Conservation (phyloP, 2,113 vertebrate species). For the Circaetus cinerascens region DNA sequence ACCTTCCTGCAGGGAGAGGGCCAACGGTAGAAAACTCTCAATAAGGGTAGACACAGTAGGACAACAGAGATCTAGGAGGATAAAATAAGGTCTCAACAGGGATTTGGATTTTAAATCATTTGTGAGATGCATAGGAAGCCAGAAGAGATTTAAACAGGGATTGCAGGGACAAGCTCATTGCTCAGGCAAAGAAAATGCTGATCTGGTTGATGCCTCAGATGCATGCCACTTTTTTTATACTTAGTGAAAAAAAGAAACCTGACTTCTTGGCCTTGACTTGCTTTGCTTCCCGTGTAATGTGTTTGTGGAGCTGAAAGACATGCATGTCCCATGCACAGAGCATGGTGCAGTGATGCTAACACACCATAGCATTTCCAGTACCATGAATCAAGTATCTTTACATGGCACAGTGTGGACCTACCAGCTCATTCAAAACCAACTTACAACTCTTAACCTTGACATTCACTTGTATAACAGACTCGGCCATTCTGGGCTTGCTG, state of each 20-base stretch:
- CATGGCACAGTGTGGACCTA: background rate
- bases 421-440: background rate
- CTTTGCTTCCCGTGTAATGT: background rate
- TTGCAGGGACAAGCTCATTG: background rate
- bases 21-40: background rate
- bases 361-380: background rate
- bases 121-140: background rate
- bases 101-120: background rate
- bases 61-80: background rate
- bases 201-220: background rate
- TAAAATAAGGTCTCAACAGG: background rate
- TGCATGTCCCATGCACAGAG: background rate
- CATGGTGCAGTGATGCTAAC: background rate
- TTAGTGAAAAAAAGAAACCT: background rate
- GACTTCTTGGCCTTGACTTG: background rate
- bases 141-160: background rate
- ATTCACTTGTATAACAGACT: background rate
- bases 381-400: background rate
- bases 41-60: background rate
- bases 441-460: background rate
- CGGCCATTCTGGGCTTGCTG: background rate
- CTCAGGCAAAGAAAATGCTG: background rate
- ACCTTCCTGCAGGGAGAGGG: background rate
- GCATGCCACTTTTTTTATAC: rapidly evolving
- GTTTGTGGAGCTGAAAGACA: background rate